These are phyloP conservation scores for Cryptoblepharus egeriae DNA, from an alignment of 2,797 vertebrate species.

Conservation along the genomic window DNA sequence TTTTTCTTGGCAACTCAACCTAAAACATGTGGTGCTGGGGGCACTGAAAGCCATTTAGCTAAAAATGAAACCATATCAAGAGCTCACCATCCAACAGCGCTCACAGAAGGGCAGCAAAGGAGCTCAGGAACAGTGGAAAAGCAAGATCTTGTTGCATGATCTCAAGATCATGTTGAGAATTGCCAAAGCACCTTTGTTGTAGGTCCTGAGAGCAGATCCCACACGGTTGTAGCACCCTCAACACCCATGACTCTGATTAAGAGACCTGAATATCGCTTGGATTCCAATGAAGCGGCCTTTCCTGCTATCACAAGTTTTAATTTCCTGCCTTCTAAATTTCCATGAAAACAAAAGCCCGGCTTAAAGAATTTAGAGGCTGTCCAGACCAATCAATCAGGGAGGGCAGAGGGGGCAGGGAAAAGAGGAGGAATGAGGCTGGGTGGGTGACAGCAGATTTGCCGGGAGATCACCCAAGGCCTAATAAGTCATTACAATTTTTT, in stretches of 20 bases:
- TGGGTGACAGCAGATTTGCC: conserved; percentile 29
- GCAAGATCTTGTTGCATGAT: background rate
- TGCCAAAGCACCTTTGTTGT: background rate
- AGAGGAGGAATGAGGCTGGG: background rate
- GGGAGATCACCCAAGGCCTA: conserved; percentile 47
- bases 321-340: conserved; percentile 52
- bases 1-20: conserved; percentile 10
- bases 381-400: conserved; percentile 14
- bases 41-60: background rate
- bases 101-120: background rate
- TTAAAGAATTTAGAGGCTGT: conserved; percentile 30
- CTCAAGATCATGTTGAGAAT: background rate
- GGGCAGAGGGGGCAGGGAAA: conserved; percentile 49
- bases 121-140: conserved; percentile 9
- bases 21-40: conserved; percentile 22
- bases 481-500: conserved; percentile 51
- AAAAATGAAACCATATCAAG: background rate
- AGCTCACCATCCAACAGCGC: background rate
- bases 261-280: conserved; percentile 25
- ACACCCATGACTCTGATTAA: background rate
- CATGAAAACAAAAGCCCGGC: conserved; percentile 22
- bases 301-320: conserved; percentile 40
- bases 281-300: conserved; percentile 30
- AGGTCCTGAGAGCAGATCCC: background rate
- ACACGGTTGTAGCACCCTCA: conserved; percentile 2